Base-by-base conservation (phyloP, 2,113 vertebrate genomes). In the Taxidea taxus region DNA sequence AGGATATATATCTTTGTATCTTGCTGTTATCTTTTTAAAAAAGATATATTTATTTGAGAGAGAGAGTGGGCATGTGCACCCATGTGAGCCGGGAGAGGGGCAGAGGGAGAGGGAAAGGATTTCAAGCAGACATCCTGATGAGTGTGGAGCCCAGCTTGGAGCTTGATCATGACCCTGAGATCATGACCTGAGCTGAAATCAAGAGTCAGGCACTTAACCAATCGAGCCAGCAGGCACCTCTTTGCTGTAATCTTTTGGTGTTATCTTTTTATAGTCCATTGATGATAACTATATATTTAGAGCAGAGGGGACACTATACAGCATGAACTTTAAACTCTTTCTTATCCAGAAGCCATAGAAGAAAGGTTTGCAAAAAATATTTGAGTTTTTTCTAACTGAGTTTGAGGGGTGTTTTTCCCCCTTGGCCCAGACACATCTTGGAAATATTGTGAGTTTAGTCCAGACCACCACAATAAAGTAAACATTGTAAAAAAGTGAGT, bases 231-330 rank as follows among this genome's bases (percentile, higher is more conserved):
- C 34, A 68, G 34, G 16, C 34, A 3, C 34, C 64, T 16, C 34
- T 91, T 58, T 70, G 47, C 9, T 74, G 1, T 60, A 74, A 47
- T 68, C 23, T 86, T 85, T 97, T 42, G 6, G 18, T 91, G 27
- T 87, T 94, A 34, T 84, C 88, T 74, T 90, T 90, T 74, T 44
- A 34, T 87, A 64, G 86, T 93, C 91, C 49, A 83, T 15, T 75
- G 87, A 68, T 72, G 47, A 88, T 37, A 68, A 18, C 83, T 72
- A 21, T 9, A 44, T 81, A 3, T 94, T 58, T 88, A 77, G 34
- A 80, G 39, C 44, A 87, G 18, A 77, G 56, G 34, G 25, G 66
- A n/a, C 37, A 86, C 27, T 13, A 47, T 70, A 29, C 4, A 87
- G 37, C 23, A n/a, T 81, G 54, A 75, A n/a, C 64, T 77, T 87